Evolutionary conservation across 2,113 vertebrate species (phyloP).

Genomic region (Poeciliopsis retropinna): DNA sequence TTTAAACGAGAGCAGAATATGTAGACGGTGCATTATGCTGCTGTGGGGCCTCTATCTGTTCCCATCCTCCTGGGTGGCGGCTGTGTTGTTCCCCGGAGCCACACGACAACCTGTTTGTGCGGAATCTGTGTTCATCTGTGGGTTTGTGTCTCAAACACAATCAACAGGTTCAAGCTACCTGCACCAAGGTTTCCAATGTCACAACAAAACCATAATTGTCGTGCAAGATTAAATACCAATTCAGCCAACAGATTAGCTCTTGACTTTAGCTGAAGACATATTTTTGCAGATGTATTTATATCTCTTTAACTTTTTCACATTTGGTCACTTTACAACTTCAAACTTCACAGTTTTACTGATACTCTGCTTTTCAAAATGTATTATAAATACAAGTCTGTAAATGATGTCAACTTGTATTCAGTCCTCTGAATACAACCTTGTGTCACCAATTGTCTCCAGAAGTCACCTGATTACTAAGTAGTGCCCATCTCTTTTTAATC

Average conservation of each 20-base stretch:
- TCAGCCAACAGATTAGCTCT: background rate
- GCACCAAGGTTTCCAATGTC: background rate
- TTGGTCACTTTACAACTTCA: no score
- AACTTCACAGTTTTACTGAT: no score
- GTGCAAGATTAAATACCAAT: background rate
- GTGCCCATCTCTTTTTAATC: background rate
- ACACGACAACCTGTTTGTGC: slow-evolving; percentile 63
- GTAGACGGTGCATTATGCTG: slow-evolving; percentile 46
- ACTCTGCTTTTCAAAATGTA: no score
- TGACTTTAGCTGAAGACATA: background rate
- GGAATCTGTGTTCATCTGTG: slow-evolving; percentile 48
- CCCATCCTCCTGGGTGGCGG: slow-evolving; percentile 19
- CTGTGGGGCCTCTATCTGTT: slow-evolving; percentile 55
- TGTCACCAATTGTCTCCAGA: background rate
- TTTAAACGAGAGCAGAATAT: slow-evolving; percentile 40
- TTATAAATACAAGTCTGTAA: no score
- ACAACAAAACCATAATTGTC: background rate
- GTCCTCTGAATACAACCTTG: no score
- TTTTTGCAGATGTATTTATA: background rate
- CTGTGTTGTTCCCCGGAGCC: slow-evolving; percentile 38
- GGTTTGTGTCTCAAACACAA: slow-evolving; percentile 26
- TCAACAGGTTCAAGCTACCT: slow-evolving; percentile 58
- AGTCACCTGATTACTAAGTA: background rate
- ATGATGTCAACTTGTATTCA: no score
- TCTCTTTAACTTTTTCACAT: no score